These are phyloP conservation scores for Andrena dorsata DNA, from an alignment of 2,888 invertebrate genomes.

Conservation along the genomic window DNA sequence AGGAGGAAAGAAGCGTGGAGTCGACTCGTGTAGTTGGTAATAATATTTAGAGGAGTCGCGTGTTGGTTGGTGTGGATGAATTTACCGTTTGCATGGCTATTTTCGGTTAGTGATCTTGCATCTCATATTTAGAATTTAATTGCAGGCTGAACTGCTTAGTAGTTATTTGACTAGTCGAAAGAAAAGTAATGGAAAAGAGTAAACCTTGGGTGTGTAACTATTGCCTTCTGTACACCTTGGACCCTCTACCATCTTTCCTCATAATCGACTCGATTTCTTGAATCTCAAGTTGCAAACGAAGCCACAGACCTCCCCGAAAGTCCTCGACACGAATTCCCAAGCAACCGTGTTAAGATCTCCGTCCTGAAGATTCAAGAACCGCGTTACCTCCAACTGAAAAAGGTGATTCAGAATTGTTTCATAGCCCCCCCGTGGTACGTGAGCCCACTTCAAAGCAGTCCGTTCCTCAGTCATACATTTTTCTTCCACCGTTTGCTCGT, in stretches of 20 bases:
- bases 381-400: background rate
- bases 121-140: too few species aligned
- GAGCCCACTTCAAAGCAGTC: constrained; percentile 24
- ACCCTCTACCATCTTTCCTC: too few species aligned
- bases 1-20: background rate
- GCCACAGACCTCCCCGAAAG: background rate
- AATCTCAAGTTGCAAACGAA: background rate
- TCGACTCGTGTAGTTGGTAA: constrained; percentile 20
- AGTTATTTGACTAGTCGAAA: too few species aligned
- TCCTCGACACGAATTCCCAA: constrained; percentile 6
- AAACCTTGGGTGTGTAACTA: too few species aligned
- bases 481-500: constrained; percentile 20
- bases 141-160: too few species aligned
- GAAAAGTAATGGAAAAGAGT: too few species aligned
- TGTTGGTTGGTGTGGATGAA: background rate
- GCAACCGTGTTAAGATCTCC: background rate
- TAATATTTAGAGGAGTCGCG: constrained; percentile 10
- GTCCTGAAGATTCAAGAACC: background rate
- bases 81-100: too few species aligned
- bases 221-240: too few species aligned
- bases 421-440: constrained; percentile 7
- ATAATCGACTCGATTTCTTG: too few species aligned
- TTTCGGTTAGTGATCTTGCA: too few species aligned
- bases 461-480: constrained; percentile 12
- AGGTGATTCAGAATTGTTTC: constrained; percentile 24